Evolutionary conservation across 2,797 vertebrate genomes (phyloP).

Genomic region (Triplophysa bombifrons): DNA sequence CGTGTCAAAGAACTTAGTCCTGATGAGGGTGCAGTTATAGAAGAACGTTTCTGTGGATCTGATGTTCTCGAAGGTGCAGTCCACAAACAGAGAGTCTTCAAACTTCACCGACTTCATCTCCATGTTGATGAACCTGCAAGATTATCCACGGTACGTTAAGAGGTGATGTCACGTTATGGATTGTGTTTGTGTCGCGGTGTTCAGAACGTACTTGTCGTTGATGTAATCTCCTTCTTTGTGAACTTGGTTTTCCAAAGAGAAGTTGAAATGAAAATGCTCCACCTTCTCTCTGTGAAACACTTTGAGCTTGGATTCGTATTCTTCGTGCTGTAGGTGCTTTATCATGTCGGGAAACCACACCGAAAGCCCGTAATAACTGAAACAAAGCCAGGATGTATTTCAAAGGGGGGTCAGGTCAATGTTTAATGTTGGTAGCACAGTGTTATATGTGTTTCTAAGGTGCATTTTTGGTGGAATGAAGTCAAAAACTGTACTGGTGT

Average conservation of each 20-base stretch:
- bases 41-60: slow-evolving; percentile 89
- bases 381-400: slow-evolving; percentile 41
- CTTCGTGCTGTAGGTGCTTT: slow-evolving; percentile 88
- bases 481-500: background rate
- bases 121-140: slow-evolving; percentile 87
- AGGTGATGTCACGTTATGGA: slow-evolving; percentile 8
- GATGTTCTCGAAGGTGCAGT: slow-evolving; percentile 92
- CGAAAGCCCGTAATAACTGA: slow-evolving; percentile 92
- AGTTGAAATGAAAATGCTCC: slow-evolving; percentile 88
- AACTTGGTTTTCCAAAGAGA: slow-evolving; percentile 92
- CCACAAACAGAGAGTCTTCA: slow-evolving; percentile 90
- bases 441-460: background rate
- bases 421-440: background rate
- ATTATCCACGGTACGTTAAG: slow-evolving; percentile 31
- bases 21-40: slow-evolving; percentile 90
- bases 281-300: slow-evolving; percentile 82
- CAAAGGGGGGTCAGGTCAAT: background rate
- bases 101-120: slow-evolving; percentile 93
- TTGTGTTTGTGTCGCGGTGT: background rate
- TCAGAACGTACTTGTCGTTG: slow-evolving; percentile 83
- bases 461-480: background rate
- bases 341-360: slow-evolving; percentile 99
- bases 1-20: slow-evolving; percentile 88
- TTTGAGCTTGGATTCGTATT: slow-evolving; percentile 85
- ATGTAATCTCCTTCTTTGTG: slow-evolving; percentile 88